phyloP scores from a whole-genome alignment of 2,888 invertebrate species.

The Creontiades dilutus region DNA sequence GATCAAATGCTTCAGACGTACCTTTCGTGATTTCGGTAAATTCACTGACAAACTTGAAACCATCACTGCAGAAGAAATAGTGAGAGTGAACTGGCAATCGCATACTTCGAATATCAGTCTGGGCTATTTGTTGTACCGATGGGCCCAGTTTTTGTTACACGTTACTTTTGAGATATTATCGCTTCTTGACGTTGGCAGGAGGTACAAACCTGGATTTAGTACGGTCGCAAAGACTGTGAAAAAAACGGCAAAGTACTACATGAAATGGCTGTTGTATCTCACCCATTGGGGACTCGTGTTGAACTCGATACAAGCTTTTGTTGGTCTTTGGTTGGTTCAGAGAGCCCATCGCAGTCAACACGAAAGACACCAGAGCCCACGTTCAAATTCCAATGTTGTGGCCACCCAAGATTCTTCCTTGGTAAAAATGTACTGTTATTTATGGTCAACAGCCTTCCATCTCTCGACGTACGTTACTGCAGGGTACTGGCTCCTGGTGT shows the following conservation, averaged over 20 bases:
- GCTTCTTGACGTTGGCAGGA: constrained; percentile 40
- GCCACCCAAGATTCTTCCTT: not conserved
- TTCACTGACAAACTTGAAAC: constrained; percentile 21
- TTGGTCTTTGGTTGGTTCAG: constrained; percentile 23
- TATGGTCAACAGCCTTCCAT: constrained; percentile 24
- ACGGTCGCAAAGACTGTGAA: not conserved
- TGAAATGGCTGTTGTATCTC: constrained; percentile 60
- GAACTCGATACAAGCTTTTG: constrained; percentile 32
- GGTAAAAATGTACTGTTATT: not conserved
- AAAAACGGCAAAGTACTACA: constrained; percentile 38
- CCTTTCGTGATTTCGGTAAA: not conserved
- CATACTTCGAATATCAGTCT: not conserved
- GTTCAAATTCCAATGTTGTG: not conserved
- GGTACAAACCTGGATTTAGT: not conserved
- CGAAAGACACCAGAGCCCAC: not conserved
- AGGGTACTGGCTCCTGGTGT: constrained; percentile 47
- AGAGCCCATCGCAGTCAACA: not conserved
- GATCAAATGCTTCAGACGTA: not conserved
- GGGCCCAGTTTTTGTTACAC: constrained; percentile 42
- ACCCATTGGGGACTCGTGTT: constrained; percentile 62
- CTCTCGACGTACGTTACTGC: constrained; percentile 29
- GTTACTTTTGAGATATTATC: constrained; percentile 24
- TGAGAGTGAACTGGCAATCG: constrained; percentile 28
- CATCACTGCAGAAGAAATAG: not conserved
- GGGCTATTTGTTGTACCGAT: constrained; percentile 47